Evolutionary conservation across 2,888 invertebrate genomes (phyloP).

Genomic region (Timema cristinae): DNA sequence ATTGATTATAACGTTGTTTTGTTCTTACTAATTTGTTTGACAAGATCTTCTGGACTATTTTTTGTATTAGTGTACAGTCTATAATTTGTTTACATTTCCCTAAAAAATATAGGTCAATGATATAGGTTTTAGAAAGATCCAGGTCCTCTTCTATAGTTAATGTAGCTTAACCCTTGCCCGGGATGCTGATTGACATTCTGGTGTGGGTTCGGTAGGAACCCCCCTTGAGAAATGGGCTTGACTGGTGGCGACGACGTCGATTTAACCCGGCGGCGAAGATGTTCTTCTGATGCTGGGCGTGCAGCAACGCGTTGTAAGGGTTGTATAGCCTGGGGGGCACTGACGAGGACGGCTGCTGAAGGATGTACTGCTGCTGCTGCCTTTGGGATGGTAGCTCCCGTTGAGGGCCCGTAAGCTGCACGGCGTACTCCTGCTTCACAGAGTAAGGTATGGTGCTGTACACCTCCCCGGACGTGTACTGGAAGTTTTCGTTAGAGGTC

Average conservation of each 20-base stretch:
- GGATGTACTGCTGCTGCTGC: constrained; percentile 7
- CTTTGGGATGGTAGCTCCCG: no score
- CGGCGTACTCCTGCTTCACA: constrained; percentile 7
- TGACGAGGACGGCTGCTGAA: not conserved
- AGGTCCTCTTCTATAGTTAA: constrained; percentile 23
- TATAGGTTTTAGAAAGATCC: constrained; percentile 17
- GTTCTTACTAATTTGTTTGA: no score
- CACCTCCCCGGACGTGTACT: constrained; percentile 10
- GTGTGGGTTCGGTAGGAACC: not conserved
- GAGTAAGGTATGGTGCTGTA: constrained; percentile 9
- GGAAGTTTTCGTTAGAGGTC: not conserved
- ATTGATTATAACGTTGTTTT: no score
- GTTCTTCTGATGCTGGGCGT: constrained; percentile 42
- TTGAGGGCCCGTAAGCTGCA: not conserved
- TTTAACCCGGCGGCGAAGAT: constrained; percentile 40
- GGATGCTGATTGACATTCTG: constrained; percentile 19
- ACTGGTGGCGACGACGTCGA: constrained; percentile 37
- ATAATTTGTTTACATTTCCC: no score
- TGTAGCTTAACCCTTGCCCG: constrained; percentile 26
- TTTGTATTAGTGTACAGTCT: no score
- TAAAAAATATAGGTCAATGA: not conserved
- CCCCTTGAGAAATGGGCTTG: not conserved
- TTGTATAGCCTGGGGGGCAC: constrained; percentile 10
- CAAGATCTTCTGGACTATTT: no score
- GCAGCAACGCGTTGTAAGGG: constrained; percentile 32